A percentile compares a stretch with the other conserved stretches of the same genome.
Evolutionary conservation across 2,888 invertebrate species (phyloP).

Genomic region (Pseudolycoriella hygida): DNA sequence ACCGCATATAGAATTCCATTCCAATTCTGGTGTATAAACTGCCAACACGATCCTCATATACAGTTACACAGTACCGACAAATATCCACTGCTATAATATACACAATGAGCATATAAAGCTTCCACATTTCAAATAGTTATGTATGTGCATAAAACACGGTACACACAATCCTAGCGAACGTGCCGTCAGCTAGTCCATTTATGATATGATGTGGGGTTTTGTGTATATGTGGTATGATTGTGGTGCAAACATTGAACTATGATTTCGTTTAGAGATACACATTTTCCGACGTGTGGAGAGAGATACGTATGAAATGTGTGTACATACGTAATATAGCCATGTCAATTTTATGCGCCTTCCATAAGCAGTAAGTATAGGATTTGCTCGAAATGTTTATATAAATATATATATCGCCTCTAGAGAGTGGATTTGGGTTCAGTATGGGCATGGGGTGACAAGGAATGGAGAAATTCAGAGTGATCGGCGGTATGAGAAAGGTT

Average conservation of each 20-base stretch:
- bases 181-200: conserved; percentile 4
- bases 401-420: not conserved
- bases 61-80: too few relatives aligned
- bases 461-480: not conserved
- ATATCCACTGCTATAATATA: too few relatives aligned
- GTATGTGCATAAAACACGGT: too few relatives aligned
- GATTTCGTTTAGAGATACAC: conserved; percentile 3
- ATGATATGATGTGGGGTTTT: not conserved
- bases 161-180: not conserved
- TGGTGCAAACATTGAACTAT: conserved; percentile 3
- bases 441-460: not conserved
- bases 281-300: not conserved
- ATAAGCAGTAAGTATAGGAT: not conserved
- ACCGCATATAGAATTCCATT: too few relatives aligned
- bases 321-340: not conserved
- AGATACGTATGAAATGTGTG: not conserved
- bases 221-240: not conserved
- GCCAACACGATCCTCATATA: too few relatives aligned
- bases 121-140: too few relatives aligned
- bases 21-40: too few relatives aligned
- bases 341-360: not conserved
- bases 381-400: not conserved
- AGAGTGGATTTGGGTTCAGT: not conserved
- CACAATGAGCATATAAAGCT: too few relatives aligned
- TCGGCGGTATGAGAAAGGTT: not conserved